A percentile compares a stretch with the other conserved stretches of the same genome.
These are phyloP conservation scores for Helicoverpa armigera DNA, from an alignment of 1,140 invertebrate genomes.

Conservation along the genomic window DNA sequence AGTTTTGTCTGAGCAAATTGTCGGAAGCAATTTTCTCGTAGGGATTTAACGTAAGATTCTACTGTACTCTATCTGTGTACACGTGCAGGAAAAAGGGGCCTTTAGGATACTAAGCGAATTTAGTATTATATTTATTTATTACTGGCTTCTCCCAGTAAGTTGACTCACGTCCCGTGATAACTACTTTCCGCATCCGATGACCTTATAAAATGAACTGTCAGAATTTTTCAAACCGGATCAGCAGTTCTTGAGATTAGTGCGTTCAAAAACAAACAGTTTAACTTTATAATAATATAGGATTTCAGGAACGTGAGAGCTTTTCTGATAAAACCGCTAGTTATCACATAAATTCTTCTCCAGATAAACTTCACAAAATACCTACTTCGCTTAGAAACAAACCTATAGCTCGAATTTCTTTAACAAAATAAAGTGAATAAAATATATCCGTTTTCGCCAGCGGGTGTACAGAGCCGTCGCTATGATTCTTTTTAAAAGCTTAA, in stretches of 20 bases:
- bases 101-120: not conserved
- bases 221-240: too few species aligned
- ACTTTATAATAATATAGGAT: too few species aligned
- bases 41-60: conserved; percentile 70
- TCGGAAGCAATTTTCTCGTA: conserved; percentile 76
- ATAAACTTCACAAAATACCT: too few species aligned
- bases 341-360: not conserved
- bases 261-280: too few species aligned
- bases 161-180: too few species aligned
- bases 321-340: too few species aligned
- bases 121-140: not conserved
- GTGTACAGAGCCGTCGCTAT: conserved; percentile 69
- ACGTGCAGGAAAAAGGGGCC: conserved; percentile 44
- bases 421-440: not conserved
- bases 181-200: too few species aligned
- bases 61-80: conserved; percentile 61
- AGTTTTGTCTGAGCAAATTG: conserved; percentile 67
- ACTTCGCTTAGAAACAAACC: too few species aligned
- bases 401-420: too few species aligned
- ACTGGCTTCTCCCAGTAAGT: not conserved
- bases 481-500: conserved; percentile 85
- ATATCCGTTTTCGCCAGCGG: conserved; percentile 36
- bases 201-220: too few species aligned
- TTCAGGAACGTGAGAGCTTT: too few species aligned
- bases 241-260: too few species aligned